phyloP scores from a whole-genome alignment of 92 coral and sea anemone species.

The Plumapathes pennacea region DNA sequence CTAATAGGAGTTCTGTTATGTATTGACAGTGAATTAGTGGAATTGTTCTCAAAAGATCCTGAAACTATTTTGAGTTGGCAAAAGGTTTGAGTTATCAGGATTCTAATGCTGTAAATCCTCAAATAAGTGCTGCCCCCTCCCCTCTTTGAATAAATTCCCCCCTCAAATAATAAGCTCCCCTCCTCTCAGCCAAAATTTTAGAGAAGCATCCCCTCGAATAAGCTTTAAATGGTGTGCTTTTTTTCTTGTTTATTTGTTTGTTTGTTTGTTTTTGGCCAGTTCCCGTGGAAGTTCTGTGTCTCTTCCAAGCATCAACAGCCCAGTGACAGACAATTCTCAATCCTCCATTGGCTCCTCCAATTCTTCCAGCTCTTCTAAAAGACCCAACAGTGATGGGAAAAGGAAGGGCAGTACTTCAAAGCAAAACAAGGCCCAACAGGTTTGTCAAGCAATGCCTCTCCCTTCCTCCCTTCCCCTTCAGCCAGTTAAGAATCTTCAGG shows the following conservation, averaged over 20 bases:
- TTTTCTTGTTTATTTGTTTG: background rate
- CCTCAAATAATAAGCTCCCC: too few relatives aligned
- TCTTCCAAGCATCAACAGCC: slow-evolving; percentile 76
- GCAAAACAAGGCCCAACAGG: slow-evolving; percentile 22
- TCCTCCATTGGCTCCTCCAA: too few relatives aligned
- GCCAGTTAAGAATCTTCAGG: too few relatives aligned
- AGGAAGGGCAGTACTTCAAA: slow-evolving; percentile 61
- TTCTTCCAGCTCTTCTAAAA: slow-evolving; percentile 53
- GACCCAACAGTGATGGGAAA: slow-evolving; percentile 95
- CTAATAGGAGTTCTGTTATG: too few relatives aligned
- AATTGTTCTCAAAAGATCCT: too few relatives aligned
- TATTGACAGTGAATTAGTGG: too few relatives aligned
- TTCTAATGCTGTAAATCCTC: too few relatives aligned
- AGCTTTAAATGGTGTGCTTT: background rate
- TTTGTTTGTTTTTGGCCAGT: slow-evolving; percentile 26
- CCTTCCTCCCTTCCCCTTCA: background rate
- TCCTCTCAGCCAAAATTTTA: background rate
- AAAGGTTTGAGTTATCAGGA: too few relatives aligned
- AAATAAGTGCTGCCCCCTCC: too few relatives aligned
- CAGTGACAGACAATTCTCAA: slow-evolving; percentile 41
- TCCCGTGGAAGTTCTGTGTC: slow-evolving; percentile 81
- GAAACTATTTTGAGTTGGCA: too few relatives aligned
- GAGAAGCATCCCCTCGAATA: background rate
- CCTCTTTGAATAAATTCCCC: too few relatives aligned
- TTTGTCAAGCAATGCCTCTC: slow-evolving; percentile 1